phyloP scores from a whole-genome alignment of 1,140 invertebrate species.

The Thaumatotibia leucotreta region DNA sequence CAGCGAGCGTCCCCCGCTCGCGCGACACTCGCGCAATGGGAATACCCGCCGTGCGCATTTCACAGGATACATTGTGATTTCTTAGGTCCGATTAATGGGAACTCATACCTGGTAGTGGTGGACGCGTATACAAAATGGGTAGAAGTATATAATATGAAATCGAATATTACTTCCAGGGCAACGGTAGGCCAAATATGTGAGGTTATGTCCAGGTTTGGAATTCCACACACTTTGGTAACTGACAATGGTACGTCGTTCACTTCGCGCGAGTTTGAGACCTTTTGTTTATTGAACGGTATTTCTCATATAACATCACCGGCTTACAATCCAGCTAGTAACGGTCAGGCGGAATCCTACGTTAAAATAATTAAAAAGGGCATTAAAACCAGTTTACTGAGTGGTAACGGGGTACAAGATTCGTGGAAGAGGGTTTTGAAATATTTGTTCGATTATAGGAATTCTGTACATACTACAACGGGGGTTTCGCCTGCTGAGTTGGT shows the following conservation, averaged over 20 bases:
- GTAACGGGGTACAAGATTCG: neutral
- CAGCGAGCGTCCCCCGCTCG: neutral
- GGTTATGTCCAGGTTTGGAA: neutral
- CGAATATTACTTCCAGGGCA: neutral
- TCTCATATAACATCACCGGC: neutral
- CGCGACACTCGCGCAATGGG: slow-evolving; percentile 20
- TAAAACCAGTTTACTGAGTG: neutral
- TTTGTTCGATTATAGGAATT: slow-evolving; percentile 12
- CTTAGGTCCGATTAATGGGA: slow-evolving; percentile 33
- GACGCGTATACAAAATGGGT: slow-evolving; percentile 42
- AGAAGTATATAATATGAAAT: slow-evolving; percentile 19
- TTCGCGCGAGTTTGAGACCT: neutral
- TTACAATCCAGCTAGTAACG: slow-evolving; percentile 1
- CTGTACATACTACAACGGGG: neutral
- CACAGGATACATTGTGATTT: slow-evolving; percentile 40
- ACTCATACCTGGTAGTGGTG: slow-evolving; percentile 39
- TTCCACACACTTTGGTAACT: slow-evolving; percentile 4
- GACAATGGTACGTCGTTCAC: slow-evolving; percentile 10
- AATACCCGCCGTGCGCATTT: slow-evolving; percentile 27
- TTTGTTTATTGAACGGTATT: slow-evolving; percentile 10
- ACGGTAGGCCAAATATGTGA: neutral
- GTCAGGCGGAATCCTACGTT: neutral
- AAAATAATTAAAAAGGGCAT: slow-evolving; percentile 3
- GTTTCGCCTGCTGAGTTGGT: neutral
- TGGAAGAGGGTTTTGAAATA: neutral